Evolutionary conservation across 2,797 vertebrate genomes (phyloP).

Genomic region (Enteromius treurensis): DNA sequence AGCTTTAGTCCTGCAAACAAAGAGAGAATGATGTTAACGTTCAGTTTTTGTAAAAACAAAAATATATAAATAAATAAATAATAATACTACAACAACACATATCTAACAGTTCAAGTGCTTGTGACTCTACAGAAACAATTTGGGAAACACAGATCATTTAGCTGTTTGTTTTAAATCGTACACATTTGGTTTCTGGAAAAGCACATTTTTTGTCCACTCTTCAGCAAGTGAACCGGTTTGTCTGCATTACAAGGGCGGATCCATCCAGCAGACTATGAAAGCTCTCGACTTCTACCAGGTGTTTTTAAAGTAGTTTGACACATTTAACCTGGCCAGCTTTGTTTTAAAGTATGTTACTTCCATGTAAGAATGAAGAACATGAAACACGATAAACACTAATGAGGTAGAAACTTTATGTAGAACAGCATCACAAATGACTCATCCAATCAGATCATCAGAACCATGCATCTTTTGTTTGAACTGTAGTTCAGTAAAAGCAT

Average conservation of each 20-base stretch:
- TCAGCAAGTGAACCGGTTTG: not conserved
- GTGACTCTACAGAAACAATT: not conserved
- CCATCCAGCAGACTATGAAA: not conserved
- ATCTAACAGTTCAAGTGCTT: not conserved
- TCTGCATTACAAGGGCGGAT: not conserved
- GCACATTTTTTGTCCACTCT: not conserved
- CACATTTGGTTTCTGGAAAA: not conserved
- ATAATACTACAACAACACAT: not conserved
- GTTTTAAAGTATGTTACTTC: not conserved
- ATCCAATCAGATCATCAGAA: not conserved
- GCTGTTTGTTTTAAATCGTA: not conserved
- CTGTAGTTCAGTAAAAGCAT: not conserved
- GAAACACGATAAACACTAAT: not conserved
- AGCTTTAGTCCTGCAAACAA: slow-evolving; percentile 2
- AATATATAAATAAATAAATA: too few species aligned
- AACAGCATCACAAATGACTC: not conserved
- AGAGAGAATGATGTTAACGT: not conserved
- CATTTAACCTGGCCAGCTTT: not conserved
- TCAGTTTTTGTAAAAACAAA: not conserved
- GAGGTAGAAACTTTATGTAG: not conserved
- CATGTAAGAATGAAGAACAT: not conserved
- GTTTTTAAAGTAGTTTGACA: not conserved
- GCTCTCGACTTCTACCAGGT: not conserved
- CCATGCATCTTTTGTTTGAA: not conserved
- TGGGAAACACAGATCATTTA: not conserved